These are phyloP conservation scores for Corythornis madagascariensis DNA, from an alignment of 2,113 vertebrate species.

Conservation along the genomic window DNA sequence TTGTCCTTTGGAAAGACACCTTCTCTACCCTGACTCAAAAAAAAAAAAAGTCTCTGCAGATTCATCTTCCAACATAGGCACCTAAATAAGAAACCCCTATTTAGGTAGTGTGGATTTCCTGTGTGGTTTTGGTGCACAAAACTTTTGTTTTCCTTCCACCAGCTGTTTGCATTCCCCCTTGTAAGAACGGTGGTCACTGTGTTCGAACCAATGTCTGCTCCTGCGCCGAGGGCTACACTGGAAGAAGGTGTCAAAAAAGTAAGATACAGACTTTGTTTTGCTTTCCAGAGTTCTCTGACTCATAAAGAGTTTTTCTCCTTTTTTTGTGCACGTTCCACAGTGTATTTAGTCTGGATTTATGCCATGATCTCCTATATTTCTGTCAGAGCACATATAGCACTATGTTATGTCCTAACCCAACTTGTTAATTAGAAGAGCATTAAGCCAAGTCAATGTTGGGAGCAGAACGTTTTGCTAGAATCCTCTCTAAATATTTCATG, in stretches of 20 bases:
- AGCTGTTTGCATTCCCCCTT: slow-evolving; percentile 89
- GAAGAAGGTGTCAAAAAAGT: slow-evolving; percentile 90
- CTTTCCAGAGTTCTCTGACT: neutral
- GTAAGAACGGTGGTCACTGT: slow-evolving; percentile 89
- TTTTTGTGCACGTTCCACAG: neutral
- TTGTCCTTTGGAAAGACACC: neutral
- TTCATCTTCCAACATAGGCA: neutral
- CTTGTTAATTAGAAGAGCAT: neutral
- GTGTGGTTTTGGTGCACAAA: neutral
- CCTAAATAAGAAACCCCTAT: neutral
- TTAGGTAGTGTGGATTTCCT: too few relatives aligned
- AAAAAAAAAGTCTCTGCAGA: neutral
- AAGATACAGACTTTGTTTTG: slow-evolving; percentile 53
- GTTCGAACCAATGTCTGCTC: slow-evolving; percentile 85
- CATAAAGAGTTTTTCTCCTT: neutral
- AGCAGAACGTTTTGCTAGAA: neutral
- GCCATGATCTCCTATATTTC: neutral
- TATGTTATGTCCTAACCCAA: neutral
- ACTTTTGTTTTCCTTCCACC: neutral
- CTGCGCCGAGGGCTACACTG: slow-evolving; percentile 84
- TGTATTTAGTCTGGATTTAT: neutral
- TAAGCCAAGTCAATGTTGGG: neutral
- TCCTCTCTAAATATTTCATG: slow-evolving; percentile 2
- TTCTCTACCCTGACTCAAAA: neutral
- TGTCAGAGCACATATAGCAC: neutral